phyloP scores from a whole-genome alignment of 1,140 invertebrate species.

The Phocides pigmalion region DNA sequence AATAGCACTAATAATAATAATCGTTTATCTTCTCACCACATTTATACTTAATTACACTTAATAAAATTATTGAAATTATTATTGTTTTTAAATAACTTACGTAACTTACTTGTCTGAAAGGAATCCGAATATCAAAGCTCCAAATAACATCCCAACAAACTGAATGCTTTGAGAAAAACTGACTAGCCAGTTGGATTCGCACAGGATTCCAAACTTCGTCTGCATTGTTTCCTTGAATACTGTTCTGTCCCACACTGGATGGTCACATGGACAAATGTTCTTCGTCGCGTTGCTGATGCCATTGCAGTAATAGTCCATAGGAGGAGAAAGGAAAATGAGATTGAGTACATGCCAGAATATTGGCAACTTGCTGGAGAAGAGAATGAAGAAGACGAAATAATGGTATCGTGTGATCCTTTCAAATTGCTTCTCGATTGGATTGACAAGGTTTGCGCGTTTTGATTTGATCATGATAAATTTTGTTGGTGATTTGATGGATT shows the following conservation, averaged over 20 bases:
- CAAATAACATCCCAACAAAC: constrained; percentile 56
- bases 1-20: too few relatives aligned
- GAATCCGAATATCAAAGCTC: constrained; percentile 60
- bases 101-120: constrained; percentile 56
- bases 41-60: too few relatives aligned
- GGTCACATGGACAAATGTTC: constrained; percentile 59
- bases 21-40: too few relatives aligned
- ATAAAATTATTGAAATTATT: too few relatives aligned
- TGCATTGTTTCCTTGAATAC: constrained; percentile 63
- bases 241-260: constrained; percentile 54
- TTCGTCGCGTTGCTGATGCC: constrained; percentile 34
- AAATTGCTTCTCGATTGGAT: constrained; percentile 67
- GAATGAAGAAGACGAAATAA: constrained; percentile 51
- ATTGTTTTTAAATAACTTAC: neutral
- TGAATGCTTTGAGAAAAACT: constrained; percentile 62
- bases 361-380: constrained; percentile 57
- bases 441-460: constrained; percentile 39
- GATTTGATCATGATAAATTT: constrained; percentile 44
- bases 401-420: constrained; percentile 54
- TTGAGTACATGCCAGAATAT: constrained; percentile 63
- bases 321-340: constrained; percentile 62
- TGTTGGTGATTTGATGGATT: neutral
- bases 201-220: constrained; percentile 58
- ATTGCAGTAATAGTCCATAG: constrained; percentile 55
- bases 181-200: constrained; percentile 56